phyloP scores from a whole-genome alignment of 2,113 vertebrate species.

The Bubo bubo region DNA sequence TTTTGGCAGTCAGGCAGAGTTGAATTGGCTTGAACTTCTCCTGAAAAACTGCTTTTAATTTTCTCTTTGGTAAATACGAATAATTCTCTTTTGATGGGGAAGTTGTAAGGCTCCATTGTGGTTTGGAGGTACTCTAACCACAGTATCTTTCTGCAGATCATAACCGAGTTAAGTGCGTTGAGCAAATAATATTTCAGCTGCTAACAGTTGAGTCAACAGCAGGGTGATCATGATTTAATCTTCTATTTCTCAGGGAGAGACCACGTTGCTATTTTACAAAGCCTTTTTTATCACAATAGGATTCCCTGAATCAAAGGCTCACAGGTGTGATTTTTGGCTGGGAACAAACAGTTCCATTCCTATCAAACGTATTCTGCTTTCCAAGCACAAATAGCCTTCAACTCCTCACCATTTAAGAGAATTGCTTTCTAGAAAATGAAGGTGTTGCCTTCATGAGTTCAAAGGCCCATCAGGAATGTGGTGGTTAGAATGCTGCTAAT shows the following conservation, averaged over 20 bases:
- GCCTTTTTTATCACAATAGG: conserved; percentile 39
- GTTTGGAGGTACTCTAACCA: background rate
- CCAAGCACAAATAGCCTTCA: conserved; percentile 4
- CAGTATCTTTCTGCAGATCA: conserved; percentile 34
- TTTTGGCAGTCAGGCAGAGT: conserved; percentile 6
- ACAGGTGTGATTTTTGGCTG: conserved; percentile 56
- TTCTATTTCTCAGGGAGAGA: conserved; percentile 15
- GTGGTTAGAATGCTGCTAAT: background rate
- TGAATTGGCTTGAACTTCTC: background rate
- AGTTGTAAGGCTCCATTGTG: background rate
- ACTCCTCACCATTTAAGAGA: background rate
- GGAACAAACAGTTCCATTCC: background rate
- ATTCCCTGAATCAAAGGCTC: conserved; percentile 30
- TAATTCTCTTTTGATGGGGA: conserved; percentile 20
- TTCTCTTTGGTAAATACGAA: background rate
- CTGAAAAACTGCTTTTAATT: conserved; percentile 24
- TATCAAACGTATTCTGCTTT: background rate
- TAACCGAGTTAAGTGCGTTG: conserved; percentile 22
- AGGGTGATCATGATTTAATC: conserved; percentile 50
- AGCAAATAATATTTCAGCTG: conserved; percentile 66
- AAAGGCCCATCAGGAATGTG: background rate
- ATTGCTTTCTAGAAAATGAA: conserved; percentile 17
- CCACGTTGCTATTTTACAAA: background rate
- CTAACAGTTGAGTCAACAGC: conserved; percentile 57
- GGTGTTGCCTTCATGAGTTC: background rate